Evolutionary conservation across 2,888 invertebrate genomes (phyloP).

Genomic region (Panopea generosa): DNA sequence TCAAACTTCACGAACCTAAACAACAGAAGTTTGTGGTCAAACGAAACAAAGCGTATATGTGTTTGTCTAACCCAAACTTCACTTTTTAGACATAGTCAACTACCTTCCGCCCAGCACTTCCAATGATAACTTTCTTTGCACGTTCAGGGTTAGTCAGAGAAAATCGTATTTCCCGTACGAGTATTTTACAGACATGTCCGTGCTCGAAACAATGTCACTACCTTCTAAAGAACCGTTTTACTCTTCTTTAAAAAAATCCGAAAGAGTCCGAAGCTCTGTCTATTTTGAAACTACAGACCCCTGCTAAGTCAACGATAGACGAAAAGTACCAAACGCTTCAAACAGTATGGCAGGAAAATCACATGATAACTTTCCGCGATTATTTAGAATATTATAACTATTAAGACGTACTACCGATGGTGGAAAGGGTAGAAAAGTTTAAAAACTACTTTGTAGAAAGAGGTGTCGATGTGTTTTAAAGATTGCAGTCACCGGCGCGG

Average conservation of each 20-base stretch:
- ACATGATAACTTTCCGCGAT: constrained; percentile 11
- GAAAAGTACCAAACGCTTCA: constrained; percentile 1
- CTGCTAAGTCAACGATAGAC: not conserved
- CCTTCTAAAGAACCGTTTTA: constrained; percentile 14
- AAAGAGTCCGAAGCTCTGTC: not conserved
- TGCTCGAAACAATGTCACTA: constrained; percentile 3
- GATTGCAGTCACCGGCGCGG: constrained; percentile 11
- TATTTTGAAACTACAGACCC: constrained; percentile 5
- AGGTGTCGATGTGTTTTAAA: constrained; percentile 19
- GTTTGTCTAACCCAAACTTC: constrained; percentile 6
- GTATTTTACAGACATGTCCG: constrained; percentile 8
- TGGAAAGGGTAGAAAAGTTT: constrained; percentile 4
- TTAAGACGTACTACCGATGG: constrained; percentile 6
- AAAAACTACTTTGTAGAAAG: constrained; percentile 9
- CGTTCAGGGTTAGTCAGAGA: not conserved
- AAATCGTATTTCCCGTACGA: constrained; percentile 24
- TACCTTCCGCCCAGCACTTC: constrained; percentile 15
- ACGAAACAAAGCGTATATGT: constrained; percentile 6
- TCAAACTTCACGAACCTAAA: constrained; percentile 17
- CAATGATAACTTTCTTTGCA: constrained; percentile 8
- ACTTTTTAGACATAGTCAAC: constrained; percentile 16
- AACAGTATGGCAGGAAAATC: constrained; percentile 1
- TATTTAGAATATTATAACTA: constrained; percentile 15
- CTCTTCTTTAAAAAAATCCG: constrained; percentile 8
- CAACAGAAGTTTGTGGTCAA: constrained; percentile 5